Evolutionary conservation across 1,140 invertebrate species (phyloP), one percentile per base, ranked within the genome.

Genomic region (Polyergus mexicanus): DNA sequence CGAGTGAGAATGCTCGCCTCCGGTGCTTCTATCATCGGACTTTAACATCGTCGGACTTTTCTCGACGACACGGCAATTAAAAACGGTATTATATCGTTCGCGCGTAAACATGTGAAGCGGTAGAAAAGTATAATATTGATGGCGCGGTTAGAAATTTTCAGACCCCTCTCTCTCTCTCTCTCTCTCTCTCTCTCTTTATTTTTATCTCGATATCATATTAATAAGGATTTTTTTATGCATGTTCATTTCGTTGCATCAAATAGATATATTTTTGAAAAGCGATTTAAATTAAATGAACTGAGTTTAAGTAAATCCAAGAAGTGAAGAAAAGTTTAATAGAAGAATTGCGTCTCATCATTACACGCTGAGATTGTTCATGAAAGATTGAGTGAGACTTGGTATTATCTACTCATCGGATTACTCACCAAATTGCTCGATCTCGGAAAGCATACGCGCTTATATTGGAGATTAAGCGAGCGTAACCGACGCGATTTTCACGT

Each of bases 21-120:
- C 65, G 22, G 47, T 22, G 51, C 35, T 81, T 81, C 66, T 35
- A 47, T 38, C 16, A 72, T n/a, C n/a, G n/a, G n/a, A n/a, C n/a
- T n/a, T n/a, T n/a, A n/a, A n/a, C n/a, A 22, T 80, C 51, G 47
- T 80, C 65, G 44, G 22, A 25, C 63, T 60, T 41, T 72, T 81
- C 78, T 71, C 66, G 35, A 19, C n/a, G 38, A 58, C 35, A 28
- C 77, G 51, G 71, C 66, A 81, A 81, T 81, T 81, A 81, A 72
- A 72, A 81, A 81, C 78, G 35, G 11, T 68, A 51, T 51, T 51
- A 51, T 51, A 41, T 68, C 32, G 35, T 22, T 66, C n/a, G 60
- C 41, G 11, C 65, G 41, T 22, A 32, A 32, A 6, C 38, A 32
- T 11, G n/a, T 13, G 22, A 28, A 6, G 35, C 41, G 13, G 41